A percentile compares a stretch with the other conserved stretches of the same genome.
Evolutionary conservation across 2,113 vertebrate genomes (phyloP).

Genomic region (Chloroceryle aenea): DNA sequence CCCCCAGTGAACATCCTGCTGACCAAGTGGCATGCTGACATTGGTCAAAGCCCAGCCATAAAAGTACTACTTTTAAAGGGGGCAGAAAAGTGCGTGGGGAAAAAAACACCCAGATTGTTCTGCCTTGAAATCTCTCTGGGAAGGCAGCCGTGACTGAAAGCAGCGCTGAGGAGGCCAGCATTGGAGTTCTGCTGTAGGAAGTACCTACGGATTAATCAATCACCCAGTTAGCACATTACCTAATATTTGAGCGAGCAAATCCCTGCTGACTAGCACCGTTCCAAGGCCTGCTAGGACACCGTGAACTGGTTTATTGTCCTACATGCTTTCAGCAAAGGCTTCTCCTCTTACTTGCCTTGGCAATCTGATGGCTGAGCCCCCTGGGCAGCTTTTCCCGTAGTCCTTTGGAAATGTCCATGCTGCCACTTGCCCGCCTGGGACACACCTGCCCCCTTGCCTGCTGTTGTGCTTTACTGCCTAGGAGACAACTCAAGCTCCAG

Average conservation of each 20-base stretch:
- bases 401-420: background rate
- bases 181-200: background rate
- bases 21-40: fast-evolving
- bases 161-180: background rate
- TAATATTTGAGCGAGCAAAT: background rate
- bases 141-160: background rate
- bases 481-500: background rate
- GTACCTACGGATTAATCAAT: background rate
- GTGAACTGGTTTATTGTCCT: conserved; percentile 14
- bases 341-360: background rate
- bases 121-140: background rate
- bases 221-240: background rate
- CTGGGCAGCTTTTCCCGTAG: background rate
- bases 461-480: background rate
- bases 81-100: background rate
- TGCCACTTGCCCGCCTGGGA: background rate
- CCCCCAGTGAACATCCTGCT: background rate
- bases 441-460: background rate
- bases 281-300: background rate
- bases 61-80: background rate
- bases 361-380: background rate
- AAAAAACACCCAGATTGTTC: background rate
- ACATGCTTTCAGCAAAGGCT: background rate
- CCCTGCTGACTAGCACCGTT: background rate
- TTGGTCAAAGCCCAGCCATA: background rate